Base-by-base conservation (phyloP, 2,797 vertebrate genomes). In the Schizothorax lantsangensis region DNA sequence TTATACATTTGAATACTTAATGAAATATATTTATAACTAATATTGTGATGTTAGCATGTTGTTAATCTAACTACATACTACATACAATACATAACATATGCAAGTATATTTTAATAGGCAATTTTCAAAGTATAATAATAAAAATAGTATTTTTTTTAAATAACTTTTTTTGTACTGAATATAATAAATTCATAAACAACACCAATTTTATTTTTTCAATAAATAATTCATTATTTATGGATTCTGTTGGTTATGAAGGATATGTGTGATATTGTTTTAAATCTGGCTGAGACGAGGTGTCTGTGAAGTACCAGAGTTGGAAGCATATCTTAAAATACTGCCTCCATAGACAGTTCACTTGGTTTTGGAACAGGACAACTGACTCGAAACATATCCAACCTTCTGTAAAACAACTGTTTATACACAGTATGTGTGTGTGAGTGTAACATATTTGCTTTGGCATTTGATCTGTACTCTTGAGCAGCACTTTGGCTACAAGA, bases 391-490 rank as follows among this genome's bases (percentile, higher is more conserved):
- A 79, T 33, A 57, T 43, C 74, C 30, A n/a, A 30, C 74, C 62
- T 43, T 69, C 62, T 54, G 17, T 79, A 84, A 54, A 84, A 78
- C 74, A 69, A 79, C 74, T 69, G 73, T 69, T 69, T 79, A 79
- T 54, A 52, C 23, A 84, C 83, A 57, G 33, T 66, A 45, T 84
- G 52, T 52, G 59, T 68, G 57, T 64, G 73, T 59, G 17, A 66
- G 17, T 73, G 38, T 66, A 14, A 78, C 77, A 66, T 68, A 68
- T 88, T 78, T 83, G 19, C 79, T 17, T 14, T 85, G 72, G 79
- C 49, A 84, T 30, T 26, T 66, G 33, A 68, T 75, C 49, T 64
- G 49, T 26, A 47, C 59, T 64, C 57, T 68, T 43, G 23, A 36
- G n/a, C 57, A 30, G 57, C 10, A 30, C 71, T 71, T 59, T 57